phyloP scores from a whole-genome alignment of 2,888 invertebrate species.

The Gibbula magus region DNA sequence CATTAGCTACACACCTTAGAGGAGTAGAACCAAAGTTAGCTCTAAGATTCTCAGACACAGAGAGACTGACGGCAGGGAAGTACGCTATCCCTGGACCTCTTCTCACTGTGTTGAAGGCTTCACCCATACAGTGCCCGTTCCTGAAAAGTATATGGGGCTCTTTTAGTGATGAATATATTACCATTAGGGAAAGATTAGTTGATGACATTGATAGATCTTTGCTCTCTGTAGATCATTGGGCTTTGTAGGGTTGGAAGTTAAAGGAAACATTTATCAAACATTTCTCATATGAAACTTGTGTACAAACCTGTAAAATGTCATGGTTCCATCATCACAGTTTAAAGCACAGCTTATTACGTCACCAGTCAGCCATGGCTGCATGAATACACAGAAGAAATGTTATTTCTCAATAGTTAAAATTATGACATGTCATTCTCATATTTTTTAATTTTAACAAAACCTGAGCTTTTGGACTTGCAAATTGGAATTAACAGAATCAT shows the following conservation, averaged over 20 bases:
- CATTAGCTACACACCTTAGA: slow-evolving; percentile 65
- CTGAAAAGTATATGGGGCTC: slow-evolving; percentile 74
- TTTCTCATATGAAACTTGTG: background rate
- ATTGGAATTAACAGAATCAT: too few relatives aligned
- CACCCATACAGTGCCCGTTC: slow-evolving; percentile 85
- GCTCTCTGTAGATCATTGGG: too few relatives aligned
- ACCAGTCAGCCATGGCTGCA: slow-evolving; percentile 84
- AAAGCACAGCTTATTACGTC: slow-evolving; percentile 87
- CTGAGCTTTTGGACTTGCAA: too few relatives aligned
- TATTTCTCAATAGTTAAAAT: background rate
- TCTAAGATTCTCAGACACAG: slow-evolving; percentile 84
- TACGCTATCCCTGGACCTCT: slow-evolving; percentile 85
- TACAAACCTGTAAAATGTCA: slow-evolving; percentile 81
- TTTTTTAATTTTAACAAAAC: too few relatives aligned
- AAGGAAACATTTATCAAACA: too few relatives aligned
- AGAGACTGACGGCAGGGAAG: slow-evolving; percentile 87
- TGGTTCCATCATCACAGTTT: slow-evolving; percentile 83
- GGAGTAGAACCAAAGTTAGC: slow-evolving; percentile 87
- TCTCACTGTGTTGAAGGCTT: slow-evolving; percentile 84
- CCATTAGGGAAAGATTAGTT: too few relatives aligned
- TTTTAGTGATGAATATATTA: too few relatives aligned
- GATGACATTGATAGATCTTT: too few relatives aligned
- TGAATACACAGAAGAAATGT: slow-evolving; percentile 18
- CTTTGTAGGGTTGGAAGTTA: too few relatives aligned
- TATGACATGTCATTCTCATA: too few relatives aligned